Base-by-base conservation (phyloP, 2,797 vertebrate species). In the Enteromius anoplus region DNA sequence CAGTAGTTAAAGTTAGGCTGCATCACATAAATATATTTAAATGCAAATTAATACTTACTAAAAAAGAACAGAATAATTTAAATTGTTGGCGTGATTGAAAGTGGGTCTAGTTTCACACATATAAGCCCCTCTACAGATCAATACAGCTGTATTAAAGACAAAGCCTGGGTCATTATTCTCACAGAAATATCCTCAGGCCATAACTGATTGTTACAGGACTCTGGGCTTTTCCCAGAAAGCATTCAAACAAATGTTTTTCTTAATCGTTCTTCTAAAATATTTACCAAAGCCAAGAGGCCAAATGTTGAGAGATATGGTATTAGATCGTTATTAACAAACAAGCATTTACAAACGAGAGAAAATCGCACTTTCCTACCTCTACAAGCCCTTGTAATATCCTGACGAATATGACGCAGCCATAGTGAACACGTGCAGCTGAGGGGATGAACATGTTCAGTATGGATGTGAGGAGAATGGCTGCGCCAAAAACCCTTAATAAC, bases 401-500 rank as follows among this genome's bases (percentile, higher is more conserved):
- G 1, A 99, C 97, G 81, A 98, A 98, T 86, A 99, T 97, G 89
- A 99, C 98, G 53, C 96, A 98, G 17, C 98, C 97, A 10, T 97
- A 99, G 90, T 99, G 98, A 79, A 95, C 94, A 77, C 96, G 93
- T 60, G 97, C 98, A 76, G 98, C 98, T 0, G 97, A 96, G 0
- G 98, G 98, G 62, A 99, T 99, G 78, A 99, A 91, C 98, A 99
- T 99, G 91, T 99, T 99, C 89, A 99, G 93, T 15, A 91, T 97
- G 2, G 98, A 96, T 37, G 98, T 98, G 77, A 99, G 95, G 86
- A 99, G 87, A 40, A 99, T 99, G 58, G 98, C 98, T 85, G 96
- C 96, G 77, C 98, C 98, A 89, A 99, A 99, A 10, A 99, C 98
- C 91, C 98, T 99, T 92, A 32, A 40, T 77, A 87, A 75, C 55